Evolutionary conservation across 1,140 invertebrate species (phyloP).

Genomic region (Notospermus geniculatus): DNA sequence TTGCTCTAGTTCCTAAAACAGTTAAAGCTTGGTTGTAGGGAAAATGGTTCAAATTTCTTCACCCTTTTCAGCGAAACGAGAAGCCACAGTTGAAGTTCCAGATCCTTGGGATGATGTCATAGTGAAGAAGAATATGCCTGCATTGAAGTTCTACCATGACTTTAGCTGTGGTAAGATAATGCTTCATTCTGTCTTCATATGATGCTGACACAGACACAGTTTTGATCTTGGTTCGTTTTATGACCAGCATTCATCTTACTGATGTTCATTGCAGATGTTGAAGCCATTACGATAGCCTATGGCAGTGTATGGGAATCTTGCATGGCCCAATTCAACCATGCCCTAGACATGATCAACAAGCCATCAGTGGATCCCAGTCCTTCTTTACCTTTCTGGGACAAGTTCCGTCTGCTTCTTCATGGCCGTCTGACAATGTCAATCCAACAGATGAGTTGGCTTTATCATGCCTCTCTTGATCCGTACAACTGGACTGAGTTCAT

Average conservation of each 20-base stretch:
- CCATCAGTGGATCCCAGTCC: constrained; percentile 91
- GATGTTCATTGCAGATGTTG: constrained; percentile 32
- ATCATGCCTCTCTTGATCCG: constrained; percentile 91
- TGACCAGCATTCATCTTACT: no score
- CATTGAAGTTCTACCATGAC: constrained; percentile 97
- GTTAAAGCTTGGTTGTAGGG: no score
- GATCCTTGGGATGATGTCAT: constrained; percentile 56
- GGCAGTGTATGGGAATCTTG: constrained; percentile 99
- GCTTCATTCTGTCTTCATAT: constrained; percentile 15
- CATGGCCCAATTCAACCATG: constrained; percentile 90
- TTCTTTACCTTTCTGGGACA: constrained; percentile 93
- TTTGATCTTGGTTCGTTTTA: no score
- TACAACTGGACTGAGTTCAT: constrained; percentile 99
- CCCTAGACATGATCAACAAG: constrained; percentile 73
- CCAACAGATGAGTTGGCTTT: constrained; percentile 82
- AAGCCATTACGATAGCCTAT: constrained; percentile 77
- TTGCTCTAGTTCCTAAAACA: no score
- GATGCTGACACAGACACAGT: neutral
- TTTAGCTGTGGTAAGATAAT: constrained; percentile 71
- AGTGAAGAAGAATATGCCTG: constrained; percentile 77
- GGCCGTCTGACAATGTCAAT: constrained; percentile 86
- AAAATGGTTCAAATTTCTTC: no score
- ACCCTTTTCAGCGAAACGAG: constrained; percentile 57
- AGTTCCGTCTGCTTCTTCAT: constrained; percentile 87
- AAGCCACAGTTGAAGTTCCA: constrained; percentile 57